phyloP scores from a whole-genome alignment of 2,113 vertebrate species.

The Callospermophilus lateralis region DNA sequence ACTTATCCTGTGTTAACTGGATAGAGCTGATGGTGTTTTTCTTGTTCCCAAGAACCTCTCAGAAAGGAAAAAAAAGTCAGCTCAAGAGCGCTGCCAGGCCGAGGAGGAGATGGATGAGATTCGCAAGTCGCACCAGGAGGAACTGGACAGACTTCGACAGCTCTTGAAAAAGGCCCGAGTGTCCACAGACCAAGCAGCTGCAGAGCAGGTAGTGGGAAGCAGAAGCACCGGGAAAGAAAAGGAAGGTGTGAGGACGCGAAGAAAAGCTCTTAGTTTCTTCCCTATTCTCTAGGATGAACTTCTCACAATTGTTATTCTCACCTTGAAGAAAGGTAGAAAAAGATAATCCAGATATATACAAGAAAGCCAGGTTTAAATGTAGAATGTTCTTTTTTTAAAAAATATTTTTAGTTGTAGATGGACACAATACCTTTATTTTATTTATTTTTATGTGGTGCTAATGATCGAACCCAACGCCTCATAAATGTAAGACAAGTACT shows the following conservation, averaged over 20 bases:
- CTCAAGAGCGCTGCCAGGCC: slow-evolving; percentile 91
- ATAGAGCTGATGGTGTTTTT: slow-evolving; percentile 48
- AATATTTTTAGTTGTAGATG: no score
- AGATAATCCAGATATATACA: background rate
- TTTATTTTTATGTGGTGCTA: no score
- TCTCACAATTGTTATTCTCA: background rate
- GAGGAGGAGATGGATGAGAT: slow-evolving; percentile 96
- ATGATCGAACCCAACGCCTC: no score
- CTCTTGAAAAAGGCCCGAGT: slow-evolving; percentile 92
- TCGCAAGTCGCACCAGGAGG: slow-evolving; percentile 90
- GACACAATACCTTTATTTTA: no score
- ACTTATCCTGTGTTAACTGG: background rate
- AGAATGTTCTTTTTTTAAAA: background rate
- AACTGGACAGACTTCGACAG: slow-evolving; percentile 91
- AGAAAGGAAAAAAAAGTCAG: slow-evolving; percentile 95
- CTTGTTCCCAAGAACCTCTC: slow-evolving; percentile 89
- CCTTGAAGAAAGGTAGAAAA: background rate
- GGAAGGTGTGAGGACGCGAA: background rate
- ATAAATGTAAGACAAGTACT: no score
- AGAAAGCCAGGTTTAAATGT: background rate
- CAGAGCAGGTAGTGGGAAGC: slow-evolving; percentile 91
- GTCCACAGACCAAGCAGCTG: slow-evolving; percentile 90
- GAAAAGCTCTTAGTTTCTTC: slow-evolving; percentile 21
- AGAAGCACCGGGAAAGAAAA: background rate
- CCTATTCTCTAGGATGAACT: background rate